Evolutionary conservation across 1,140 invertebrate species (phyloP).

Genomic region (Zaprionus davidi): DNA sequence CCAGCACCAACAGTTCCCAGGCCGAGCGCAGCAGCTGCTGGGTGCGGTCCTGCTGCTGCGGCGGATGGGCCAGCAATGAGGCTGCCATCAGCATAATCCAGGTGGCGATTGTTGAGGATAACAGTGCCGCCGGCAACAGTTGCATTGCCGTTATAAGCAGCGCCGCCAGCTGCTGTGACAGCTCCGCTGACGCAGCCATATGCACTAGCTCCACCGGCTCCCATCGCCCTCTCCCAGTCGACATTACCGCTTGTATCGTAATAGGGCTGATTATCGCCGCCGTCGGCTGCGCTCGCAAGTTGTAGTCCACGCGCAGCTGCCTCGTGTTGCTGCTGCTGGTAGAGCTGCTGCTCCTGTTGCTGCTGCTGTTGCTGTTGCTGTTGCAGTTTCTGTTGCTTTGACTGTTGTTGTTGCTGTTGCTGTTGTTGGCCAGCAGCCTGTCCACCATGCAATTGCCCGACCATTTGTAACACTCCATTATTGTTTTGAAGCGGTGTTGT

Average conservation of each 20-base stretch:
- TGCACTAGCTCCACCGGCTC: constrained; percentile 83
- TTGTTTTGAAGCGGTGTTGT: constrained; percentile 86
- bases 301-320: constrained; percentile 72
- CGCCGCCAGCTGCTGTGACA: constrained; percentile 74
- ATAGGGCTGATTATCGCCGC: constrained; percentile 83
- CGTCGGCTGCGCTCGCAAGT: constrained; percentile 68
- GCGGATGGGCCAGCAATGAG: constrained; percentile 80
- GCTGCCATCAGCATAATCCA: constrained; percentile 81
- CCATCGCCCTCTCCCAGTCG: constrained; percentile 83
- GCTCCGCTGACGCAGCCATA: constrained; percentile 81
- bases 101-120: constrained; percentile 66
- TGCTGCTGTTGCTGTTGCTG: constrained; percentile 51
- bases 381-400: constrained; percentile 43
- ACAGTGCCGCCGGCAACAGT: constrained; percentile 64
- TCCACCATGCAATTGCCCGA: constrained; percentile 84
- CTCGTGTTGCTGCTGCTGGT: constrained; percentile 77
- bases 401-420: constrained; percentile 68
- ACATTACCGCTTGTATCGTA: constrained; percentile 84
- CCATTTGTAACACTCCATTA: constrained; percentile 84
- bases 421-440: constrained; percentile 84
- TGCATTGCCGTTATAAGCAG: constrained; percentile 78
- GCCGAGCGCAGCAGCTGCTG: constrained; percentile 39
- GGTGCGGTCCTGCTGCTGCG: constrained; percentile 49
- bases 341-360: constrained; percentile 62
- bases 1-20: constrained; percentile 40